A percentile compares a stretch with the other conserved stretches of the same genome.
phyloP scores from a whole-genome alignment of 2,797 vertebrate species.

The Liasis olivaceus region DNA sequence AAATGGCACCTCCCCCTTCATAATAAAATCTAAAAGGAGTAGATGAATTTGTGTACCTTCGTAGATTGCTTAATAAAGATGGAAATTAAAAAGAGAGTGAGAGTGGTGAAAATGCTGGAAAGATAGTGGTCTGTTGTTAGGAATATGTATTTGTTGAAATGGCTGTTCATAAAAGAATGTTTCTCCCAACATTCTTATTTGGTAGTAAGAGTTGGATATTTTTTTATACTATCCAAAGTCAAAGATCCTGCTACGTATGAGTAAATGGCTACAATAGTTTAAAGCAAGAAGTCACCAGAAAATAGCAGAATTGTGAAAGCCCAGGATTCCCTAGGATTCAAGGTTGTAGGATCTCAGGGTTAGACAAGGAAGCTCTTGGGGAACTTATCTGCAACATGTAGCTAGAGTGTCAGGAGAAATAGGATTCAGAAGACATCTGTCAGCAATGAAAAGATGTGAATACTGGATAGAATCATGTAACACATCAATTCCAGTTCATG shows the following conservation, averaged over 20 bases:
- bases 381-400: background rate
- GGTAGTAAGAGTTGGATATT: background rate
- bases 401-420: background rate
- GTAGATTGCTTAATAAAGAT: background rate
- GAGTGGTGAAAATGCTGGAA: background rate
- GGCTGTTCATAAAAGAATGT: background rate
- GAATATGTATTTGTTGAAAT: background rate
- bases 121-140: background rate
- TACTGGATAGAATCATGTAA: background rate
- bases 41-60: background rate
- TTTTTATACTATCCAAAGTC: background rate
- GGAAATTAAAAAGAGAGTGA: background rate
- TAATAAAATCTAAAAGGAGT: background rate
- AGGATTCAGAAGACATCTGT: background rate
- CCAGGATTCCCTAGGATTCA: background rate
- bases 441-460: background rate
- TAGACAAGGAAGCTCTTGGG: background rate
- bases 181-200: background rate
- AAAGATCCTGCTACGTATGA: background rate
- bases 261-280: background rate
- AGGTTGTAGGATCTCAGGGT: background rate
- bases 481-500: background rate
- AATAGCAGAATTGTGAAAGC: background rate
- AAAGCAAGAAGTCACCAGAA: background rate
- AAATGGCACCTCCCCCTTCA: background rate